A percentile compares a stretch with the other conserved stretches of the same genome.
Evolutionary conservation across 2,888 invertebrate species (phyloP).

Genomic region (Heliconius erato): DNA sequence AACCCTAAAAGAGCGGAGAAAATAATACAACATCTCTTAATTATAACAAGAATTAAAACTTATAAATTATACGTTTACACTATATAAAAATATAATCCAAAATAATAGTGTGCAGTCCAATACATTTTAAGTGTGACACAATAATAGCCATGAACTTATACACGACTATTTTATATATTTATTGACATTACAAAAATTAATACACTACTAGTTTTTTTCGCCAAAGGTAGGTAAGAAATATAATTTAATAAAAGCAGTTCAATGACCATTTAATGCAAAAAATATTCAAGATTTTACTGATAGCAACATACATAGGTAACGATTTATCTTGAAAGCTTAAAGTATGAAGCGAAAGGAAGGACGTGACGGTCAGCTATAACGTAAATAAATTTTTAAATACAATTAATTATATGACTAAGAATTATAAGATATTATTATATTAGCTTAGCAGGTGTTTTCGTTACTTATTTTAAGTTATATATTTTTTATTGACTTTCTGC

Average conservation of each 20-base stretch:
- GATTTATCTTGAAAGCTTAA: neutral
- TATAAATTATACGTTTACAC: too few relatives aligned
- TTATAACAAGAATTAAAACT: too few relatives aligned
- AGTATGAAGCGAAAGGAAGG: slow-evolving; percentile 4
- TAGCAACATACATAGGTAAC: slow-evolving; percentile 1
- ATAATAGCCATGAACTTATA: too few relatives aligned
- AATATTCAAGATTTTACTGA: slow-evolving; percentile 29
- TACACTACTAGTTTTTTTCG: neutral
- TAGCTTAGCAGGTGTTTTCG: neutral
- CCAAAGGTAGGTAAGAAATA: neutral
- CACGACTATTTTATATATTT: too few relatives aligned
- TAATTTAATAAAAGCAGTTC: slow-evolving; percentile 15
- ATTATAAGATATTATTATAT: neutral
- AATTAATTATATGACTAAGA: neutral
- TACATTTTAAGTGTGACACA: too few relatives aligned
- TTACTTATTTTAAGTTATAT: neutral
- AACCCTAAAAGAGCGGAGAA: too few relatives aligned
- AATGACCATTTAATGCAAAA: slow-evolving; percentile 24
- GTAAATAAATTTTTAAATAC: neutral
- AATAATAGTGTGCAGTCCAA: too few relatives aligned
- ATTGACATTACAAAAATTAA: neutral
- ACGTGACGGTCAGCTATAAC: neutral
- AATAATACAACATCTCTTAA: too few relatives aligned
- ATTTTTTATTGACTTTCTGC: neutral
- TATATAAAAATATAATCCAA: too few relatives aligned